phyloP scores from a whole-genome alignment of 2,888 invertebrate genomes.

The Drosophila kuntzei region DNA sequence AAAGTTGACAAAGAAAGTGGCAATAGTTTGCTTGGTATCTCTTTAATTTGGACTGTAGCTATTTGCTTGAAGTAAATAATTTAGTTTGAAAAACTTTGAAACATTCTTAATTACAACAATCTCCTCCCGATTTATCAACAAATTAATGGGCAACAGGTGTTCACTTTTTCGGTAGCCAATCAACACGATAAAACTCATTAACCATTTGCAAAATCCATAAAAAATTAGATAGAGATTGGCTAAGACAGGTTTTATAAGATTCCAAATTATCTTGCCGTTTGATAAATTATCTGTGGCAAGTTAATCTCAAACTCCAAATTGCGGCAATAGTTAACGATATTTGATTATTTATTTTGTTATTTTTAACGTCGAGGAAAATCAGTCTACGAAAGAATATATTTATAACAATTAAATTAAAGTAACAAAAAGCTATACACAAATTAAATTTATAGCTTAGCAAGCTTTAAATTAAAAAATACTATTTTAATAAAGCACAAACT shows the following conservation, averaged over 20 bases:
- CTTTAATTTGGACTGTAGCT: background rate
- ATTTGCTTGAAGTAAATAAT: too few species aligned
- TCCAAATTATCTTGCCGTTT: slow-evolving; percentile 10
- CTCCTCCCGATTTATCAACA: background rate
- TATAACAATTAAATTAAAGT: background rate
- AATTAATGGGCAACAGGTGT: slow-evolving; percentile 28
- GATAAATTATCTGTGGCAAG: slow-evolving; percentile 19
- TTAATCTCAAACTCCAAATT: slow-evolving; percentile 8
- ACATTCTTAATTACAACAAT: background rate
- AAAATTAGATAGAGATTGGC: slow-evolving; percentile 15
- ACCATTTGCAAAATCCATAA: slow-evolving; percentile 15
- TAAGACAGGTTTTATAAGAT: slow-evolving; percentile 18
- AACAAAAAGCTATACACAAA: too few species aligned
- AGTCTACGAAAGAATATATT: background rate
- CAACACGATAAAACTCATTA: slow-evolving; percentile 25
- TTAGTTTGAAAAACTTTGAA: background rate
- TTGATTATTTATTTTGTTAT: too few species aligned
- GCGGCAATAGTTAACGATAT: background rate
- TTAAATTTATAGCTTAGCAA: too few species aligned
- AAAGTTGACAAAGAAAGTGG: slow-evolving; percentile 1
- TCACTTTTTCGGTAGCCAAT: slow-evolving; percentile 18
- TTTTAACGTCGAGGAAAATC: background rate
- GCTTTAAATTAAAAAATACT: too few species aligned
- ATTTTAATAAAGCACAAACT: too few species aligned
- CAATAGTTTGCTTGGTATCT: background rate